Evolutionary conservation across 2,113 vertebrate species (phyloP).

Genomic region (Hippocampus zosterae): DNA sequence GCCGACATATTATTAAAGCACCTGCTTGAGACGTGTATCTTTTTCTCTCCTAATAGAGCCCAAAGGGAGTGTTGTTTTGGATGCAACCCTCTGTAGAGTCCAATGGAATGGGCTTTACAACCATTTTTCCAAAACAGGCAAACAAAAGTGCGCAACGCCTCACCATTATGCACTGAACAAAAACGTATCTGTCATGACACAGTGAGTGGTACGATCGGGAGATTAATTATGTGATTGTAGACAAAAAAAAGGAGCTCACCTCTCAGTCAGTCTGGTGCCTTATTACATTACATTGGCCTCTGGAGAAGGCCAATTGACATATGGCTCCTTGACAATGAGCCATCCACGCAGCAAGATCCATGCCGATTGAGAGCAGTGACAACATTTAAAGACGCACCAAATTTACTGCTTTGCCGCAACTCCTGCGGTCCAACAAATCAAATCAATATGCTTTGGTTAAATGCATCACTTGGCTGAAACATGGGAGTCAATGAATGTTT

Average conservation of each 20-base stretch:
- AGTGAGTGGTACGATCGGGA: conserved; percentile 60
- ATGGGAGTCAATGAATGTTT: conserved; percentile 3
- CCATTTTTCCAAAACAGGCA: conserved; percentile 58
- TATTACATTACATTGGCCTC: conserved; percentile 67
- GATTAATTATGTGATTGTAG: conserved; percentile 69
- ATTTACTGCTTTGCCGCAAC: conserved; percentile 1
- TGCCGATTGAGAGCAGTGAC: conserved; percentile 55
- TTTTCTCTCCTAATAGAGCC: conserved; percentile 86
- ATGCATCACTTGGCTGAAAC: neutral
- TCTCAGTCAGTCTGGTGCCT: conserved; percentile 50
- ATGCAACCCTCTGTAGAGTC: conserved; percentile 89
- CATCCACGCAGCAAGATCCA: conserved; percentile 8
- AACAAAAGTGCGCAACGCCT: conserved; percentile 34
- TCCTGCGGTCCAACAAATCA: conserved; percentile 10
- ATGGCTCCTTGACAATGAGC: conserved; percentile 24
- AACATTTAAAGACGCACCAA: conserved; percentile 23
- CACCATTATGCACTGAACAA: conserved; percentile 64
- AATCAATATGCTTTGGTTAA: conserved; percentile 7
- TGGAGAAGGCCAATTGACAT: conserved; percentile 59
- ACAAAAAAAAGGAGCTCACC: conserved; percentile 29
- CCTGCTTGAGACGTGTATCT: conserved; percentile 70
- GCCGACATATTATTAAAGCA: conserved; percentile 89
- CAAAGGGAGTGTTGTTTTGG: conserved; percentile 88
- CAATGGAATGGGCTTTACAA: conserved; percentile 76
- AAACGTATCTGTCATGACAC: conserved; percentile 63